These are phyloP conservation scores for Drymonia ruficornis DNA, from an alignment of 2,888 invertebrate species.

Conservation along the genomic window DNA sequence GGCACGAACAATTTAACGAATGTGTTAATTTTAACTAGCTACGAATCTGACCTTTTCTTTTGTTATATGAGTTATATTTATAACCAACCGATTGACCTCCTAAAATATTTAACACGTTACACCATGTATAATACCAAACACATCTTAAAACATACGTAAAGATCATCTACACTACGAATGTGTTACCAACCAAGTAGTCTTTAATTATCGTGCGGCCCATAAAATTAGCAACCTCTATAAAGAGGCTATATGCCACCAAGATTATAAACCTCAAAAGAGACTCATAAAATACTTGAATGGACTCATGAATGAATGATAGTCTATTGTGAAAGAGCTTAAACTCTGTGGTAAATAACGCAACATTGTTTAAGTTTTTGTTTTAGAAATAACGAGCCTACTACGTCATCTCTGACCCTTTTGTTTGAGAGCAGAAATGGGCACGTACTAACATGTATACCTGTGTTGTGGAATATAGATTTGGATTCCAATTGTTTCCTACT, in stretches of 20 bases:
- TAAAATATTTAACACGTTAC: no score
- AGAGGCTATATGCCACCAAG: constrained; percentile 4
- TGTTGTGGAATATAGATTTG: constrained; percentile 7
- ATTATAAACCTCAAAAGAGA: constrained; percentile 14
- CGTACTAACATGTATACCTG: constrained; percentile 2
- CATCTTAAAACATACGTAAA: neutral
- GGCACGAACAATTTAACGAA: no score
- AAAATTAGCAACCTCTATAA: neutral
- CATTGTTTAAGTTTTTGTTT: constrained; percentile 20
- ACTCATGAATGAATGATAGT: constrained; percentile 14
- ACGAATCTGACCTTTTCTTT: no score
- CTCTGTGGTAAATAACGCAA: constrained; percentile 15
- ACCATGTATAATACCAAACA: no score
- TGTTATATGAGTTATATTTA: no score
- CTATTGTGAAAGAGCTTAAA: constrained; percentile 24
- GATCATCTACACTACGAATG: no score
- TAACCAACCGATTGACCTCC: no score
- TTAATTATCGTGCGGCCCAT: neutral
- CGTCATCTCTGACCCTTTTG: constrained; percentile 11
- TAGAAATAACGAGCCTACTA: constrained; percentile 10
- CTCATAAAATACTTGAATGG: constrained; percentile 19
- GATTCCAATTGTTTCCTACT: neutral
- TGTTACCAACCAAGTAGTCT: no score
- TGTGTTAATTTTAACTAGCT: no score
- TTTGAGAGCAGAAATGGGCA: constrained; percentile 3